Evolutionary conservation across 30 jellyfish, hydroid and myxozoan genomes (phyloP), one percentile per base, ranked within the genome.

Genomic region (Aurelia aurita complex sp. Pacific): DNA sequence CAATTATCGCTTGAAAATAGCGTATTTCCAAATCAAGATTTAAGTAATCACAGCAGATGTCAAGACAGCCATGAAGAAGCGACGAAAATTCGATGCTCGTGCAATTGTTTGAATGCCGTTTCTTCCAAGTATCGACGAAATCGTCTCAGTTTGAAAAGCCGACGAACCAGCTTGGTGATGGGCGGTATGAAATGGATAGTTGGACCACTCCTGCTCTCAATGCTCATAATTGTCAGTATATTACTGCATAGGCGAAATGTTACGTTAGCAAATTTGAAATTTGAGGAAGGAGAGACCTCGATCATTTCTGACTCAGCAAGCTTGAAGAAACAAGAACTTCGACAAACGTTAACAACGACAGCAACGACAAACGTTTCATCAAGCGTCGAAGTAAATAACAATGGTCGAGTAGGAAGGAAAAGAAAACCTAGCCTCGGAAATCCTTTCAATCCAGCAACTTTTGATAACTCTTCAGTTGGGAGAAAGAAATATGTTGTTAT

Each of bases 401-500:
- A 36, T 15, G 2, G 15, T 55, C 33, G 74, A 10, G 14, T 46
- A 35, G 70, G 53, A 29, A 59, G 86, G 32, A 61, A 36, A 76
- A 80, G 53, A 51, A 73, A 54, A 40, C 36, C 82, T 10, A 94
- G 99, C 68, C 88, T 94, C 15, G 99, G 99, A 42, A 67, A 61
- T 18, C 99, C 99, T 5, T 94, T 94, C 67, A 94, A 94, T 70
- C 91, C 99, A 51, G 99, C 89, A 2, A 29, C 69, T 19, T 94
- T 96, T 79, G 97, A 89, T 63, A 94, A 94, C 67, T 63, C 95
- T 18, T 83, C 99, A 3, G 94, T 96, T 60, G 89, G 91, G 17
- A 51, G 82, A 4, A 89, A 84, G 81, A 85, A 94, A 71, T 87
- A 87, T 84, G 88, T 83, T n/a, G 73, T 94, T 9, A 55, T 94